These are phyloP conservation scores for Pharmacophagus antenor DNA, from an alignment of 2,888 invertebrate genomes.

Conservation along the genomic window DNA sequence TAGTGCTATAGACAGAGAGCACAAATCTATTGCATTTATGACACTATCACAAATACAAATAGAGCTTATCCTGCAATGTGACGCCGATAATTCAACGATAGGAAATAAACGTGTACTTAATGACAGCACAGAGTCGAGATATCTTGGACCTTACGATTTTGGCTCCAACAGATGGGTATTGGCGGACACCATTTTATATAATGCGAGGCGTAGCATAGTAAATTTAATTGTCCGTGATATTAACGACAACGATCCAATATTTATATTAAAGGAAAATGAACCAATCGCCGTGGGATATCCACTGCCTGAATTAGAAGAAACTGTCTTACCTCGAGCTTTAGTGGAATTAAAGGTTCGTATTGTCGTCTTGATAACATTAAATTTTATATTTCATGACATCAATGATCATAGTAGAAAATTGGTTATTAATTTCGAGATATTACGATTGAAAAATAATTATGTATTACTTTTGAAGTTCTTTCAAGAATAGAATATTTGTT, in stretches of 20 bases:
- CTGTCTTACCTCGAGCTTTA: slow-evolving; percentile 66
- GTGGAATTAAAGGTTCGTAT: slow-evolving; percentile 68
- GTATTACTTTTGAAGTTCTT: too few relatives aligned
- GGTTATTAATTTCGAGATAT: too few relatives aligned
- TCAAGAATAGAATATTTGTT: too few relatives aligned
- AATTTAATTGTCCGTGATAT: slow-evolving; percentile 76
- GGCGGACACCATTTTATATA: slow-evolving; percentile 60
- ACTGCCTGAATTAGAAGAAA: slow-evolving; percentile 53
- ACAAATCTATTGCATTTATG: slow-evolving; percentile 70
- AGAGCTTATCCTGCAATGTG: slow-evolving; percentile 61
- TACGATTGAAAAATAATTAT: too few relatives aligned
- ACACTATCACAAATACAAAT: slow-evolving; percentile 71
- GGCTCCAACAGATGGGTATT: slow-evolving; percentile 65
- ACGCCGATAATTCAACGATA: slow-evolving; percentile 38
- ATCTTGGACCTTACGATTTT: slow-evolving; percentile 57
- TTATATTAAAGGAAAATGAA: slow-evolving; percentile 56
- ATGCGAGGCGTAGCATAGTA: slow-evolving; percentile 62
- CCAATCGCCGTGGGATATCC: slow-evolving; percentile 75
- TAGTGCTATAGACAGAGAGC: slow-evolving; percentile 65
- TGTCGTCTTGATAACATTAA: neutral
- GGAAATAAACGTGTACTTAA: slow-evolving; percentile 53
- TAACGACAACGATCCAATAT: slow-evolving; percentile 77
- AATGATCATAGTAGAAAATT: too few relatives aligned
- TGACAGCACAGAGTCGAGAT: slow-evolving; percentile 37
- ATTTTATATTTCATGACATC: neutral